Percentiles rank a stretch among this genome's conserved stretches.
phyloP scores from a whole-genome alignment of 2,888 invertebrate genomes.

The Epistrophella euchroma region DNA sequence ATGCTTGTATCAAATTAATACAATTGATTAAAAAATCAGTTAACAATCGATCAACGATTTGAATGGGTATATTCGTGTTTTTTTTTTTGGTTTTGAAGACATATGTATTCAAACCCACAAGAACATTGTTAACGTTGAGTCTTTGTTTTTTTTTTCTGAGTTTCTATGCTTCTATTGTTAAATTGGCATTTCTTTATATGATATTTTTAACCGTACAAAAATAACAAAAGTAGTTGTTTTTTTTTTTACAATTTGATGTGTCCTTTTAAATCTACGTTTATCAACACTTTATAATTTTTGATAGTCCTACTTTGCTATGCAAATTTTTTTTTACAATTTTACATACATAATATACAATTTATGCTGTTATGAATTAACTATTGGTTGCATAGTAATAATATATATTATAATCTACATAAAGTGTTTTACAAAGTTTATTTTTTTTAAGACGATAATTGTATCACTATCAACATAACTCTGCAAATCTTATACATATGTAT shows the following conservation, averaged over 20 bases:
- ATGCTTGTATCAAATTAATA: background rate
- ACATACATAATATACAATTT: slow-evolving; percentile 57
- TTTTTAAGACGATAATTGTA: slow-evolving; percentile 56
- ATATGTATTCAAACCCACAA: slow-evolving; percentile 9
- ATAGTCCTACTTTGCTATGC: slow-evolving; percentile 62
- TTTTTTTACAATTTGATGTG: slow-evolving; percentile 56
- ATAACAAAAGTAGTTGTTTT: slow-evolving; percentile 67
- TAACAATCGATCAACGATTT: background rate
- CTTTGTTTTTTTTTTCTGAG: slow-evolving; percentile 12
- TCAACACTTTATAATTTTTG: slow-evolving; percentile 30
- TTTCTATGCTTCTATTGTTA: slow-evolving; percentile 34
- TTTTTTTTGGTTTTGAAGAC: background rate
- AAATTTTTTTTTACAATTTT: slow-evolving; percentile 53
- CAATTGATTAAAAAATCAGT: slow-evolving; percentile 7
- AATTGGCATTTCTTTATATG: slow-evolving; percentile 51
- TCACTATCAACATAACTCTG: slow-evolving; percentile 65
- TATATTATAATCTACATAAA: slow-evolving; percentile 56
- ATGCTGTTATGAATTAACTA: slow-evolving; percentile 68
- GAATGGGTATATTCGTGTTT: slow-evolving; percentile 7
- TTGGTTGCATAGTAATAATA: slow-evolving; percentile 54
- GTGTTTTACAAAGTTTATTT: slow-evolving; percentile 54
- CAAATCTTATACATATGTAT: background rate
- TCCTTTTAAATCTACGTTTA: slow-evolving; percentile 39
- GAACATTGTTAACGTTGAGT: slow-evolving; percentile 14
- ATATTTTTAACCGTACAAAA: slow-evolving; percentile 68